A percentile compares a stretch with the other conserved stretches of the same genome.
Conservation (phyloP, 2,113 vertebrate genomes). For the Caracal caracal region DNA sequence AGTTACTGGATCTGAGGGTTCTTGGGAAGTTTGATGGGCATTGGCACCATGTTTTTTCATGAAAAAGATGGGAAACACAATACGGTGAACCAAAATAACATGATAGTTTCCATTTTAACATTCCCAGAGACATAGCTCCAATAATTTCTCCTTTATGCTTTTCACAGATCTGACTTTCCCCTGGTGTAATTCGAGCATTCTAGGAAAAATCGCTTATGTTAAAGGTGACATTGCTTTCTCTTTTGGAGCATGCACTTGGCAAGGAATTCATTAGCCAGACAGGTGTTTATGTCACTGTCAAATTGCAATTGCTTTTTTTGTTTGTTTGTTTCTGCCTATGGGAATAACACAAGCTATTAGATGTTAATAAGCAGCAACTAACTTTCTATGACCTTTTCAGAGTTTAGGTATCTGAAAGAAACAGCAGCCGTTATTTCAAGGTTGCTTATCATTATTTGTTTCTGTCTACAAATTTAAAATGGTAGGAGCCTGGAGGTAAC, state of each 20-base stretch:
- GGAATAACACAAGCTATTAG: constrained; percentile 63
- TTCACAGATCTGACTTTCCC: not conserved
- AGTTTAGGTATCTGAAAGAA: constrained; percentile 5
- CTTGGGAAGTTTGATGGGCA: not conserved
- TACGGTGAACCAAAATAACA: not conserved
- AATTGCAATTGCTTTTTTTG: constrained; percentile 52
- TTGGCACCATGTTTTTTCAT: not conserved
- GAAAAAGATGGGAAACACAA: not conserved
- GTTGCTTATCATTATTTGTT: not conserved
- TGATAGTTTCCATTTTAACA: not conserved
- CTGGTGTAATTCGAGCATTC: not conserved
- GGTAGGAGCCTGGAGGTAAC: not conserved
- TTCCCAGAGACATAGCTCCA: not conserved
- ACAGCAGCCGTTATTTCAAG: constrained; percentile 37
- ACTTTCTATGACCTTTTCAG: constrained; percentile 51
- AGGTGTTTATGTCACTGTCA: constrained; percentile 75
- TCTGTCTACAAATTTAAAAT: constrained; percentile 19
- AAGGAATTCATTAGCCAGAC: constrained; percentile 56
- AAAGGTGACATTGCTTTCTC: constrained; percentile 75
- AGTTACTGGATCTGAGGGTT: not conserved
- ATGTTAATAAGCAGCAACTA: constrained; percentile 64
- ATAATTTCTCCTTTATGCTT: not conserved
- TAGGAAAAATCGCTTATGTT: constrained; percentile 50
- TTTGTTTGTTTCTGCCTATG: constrained; percentile 64
- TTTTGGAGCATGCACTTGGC: constrained; percentile 67